Evolutionary conservation across 2,888 invertebrate genomes (phyloP), one percentile per base, ranked within the genome.

Genomic region (Panzeria rudis): DNA sequence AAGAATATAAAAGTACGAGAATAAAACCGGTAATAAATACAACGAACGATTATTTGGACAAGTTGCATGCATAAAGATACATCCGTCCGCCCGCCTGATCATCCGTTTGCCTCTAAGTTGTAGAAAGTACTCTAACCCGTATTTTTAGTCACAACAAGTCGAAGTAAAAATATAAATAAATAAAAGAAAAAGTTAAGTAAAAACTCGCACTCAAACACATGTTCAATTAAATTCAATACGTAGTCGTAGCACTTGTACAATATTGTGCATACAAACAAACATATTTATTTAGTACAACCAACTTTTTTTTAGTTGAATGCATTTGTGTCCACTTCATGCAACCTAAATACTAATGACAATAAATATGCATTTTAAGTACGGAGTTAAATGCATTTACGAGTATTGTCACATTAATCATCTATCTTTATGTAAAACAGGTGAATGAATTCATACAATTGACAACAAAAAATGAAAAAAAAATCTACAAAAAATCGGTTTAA

Each of bases 11-110:
- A 73, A 64, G 52, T 41, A 78, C 29, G 13, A 61, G 56, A 41
- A 72, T 41, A 77, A 78, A 84, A 85, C 85, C 85, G 85, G 85
- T 85, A 85, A 82, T 79, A 76, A 85, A 85, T 71, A 85, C 66
- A 56, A 52, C 59, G 25, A 64, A 44, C 61, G 66, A 85, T 79
- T 85, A 79, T 75, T 71, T 78, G 75, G 78, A 85, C 85, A 82
- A 85, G 82, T 85, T 78, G 56, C 75, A 71, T 44, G 64, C 52
- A 64, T 72, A 71, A 52, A 85, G n/a, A 61, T 50, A 50, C 29
- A 38, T 25, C 47, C n/a, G 13, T 38, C 56, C 20, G 72, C 56
- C 50, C 29, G 72, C 56, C 50, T 38, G 59, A 66, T 44, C 32
- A 41, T 35, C 41, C 52, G 68, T 54, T 62, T 75, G 61, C 29